Conservation (phyloP, 2,113 vertebrate genomes). For the Neotoma lepida region DNA sequence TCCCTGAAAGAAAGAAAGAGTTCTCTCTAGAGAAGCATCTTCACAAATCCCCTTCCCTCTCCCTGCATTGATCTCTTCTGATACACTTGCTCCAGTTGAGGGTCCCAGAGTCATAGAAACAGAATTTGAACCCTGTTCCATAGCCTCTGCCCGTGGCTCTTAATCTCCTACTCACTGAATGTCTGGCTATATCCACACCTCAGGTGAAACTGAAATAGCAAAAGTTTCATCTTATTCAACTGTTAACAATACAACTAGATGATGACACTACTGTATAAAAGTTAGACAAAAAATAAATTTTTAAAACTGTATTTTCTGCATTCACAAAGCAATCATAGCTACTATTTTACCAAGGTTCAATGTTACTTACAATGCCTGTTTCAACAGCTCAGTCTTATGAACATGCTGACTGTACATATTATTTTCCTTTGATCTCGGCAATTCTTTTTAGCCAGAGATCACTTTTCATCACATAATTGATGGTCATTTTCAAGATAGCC, state of each 20-base stretch:
- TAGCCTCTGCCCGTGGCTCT: not conserved
- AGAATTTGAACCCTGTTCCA: not conserved
- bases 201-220: not conserved
- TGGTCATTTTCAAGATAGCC: not conserved
- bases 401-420: constrained; percentile 8
- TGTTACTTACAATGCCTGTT: constrained; percentile 38
- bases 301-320: not conserved
- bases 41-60: not conserved
- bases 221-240: not conserved
- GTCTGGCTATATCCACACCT: not conserved
- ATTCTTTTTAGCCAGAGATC: constrained; percentile 47
- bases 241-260: not conserved
- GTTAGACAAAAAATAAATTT: not conserved
- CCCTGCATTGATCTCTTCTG: not conserved
- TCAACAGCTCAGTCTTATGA: constrained; percentile 18
- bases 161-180: not conserved
- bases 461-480: constrained; percentile 33
- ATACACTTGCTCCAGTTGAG: not conserved
- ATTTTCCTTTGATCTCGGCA: constrained; percentile 37
- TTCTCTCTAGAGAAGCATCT: constrained; percentile 21
- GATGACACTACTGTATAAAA: not conserved
- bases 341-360: constrained; percentile 13
- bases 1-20: constrained; percentile 24
- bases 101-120: not conserved
- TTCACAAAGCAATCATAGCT: not conserved